These are phyloP conservation scores for Eremobia ochroleuca DNA, from an alignment of 2,888 invertebrate species.

Conservation along the genomic window DNA sequence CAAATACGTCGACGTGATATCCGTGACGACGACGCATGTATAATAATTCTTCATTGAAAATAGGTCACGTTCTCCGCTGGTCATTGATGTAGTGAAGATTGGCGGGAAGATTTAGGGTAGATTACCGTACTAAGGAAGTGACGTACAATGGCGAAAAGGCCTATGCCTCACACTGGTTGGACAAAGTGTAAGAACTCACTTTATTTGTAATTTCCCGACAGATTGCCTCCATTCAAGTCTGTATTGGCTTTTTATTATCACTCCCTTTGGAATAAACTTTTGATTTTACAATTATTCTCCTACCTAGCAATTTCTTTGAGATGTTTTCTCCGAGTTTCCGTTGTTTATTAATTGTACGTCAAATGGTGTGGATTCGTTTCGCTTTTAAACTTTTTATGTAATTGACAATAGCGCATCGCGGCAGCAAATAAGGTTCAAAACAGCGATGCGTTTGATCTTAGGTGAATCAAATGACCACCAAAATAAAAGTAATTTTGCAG, in stretches of 20 bases:
- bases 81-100: conserved; percentile 63
- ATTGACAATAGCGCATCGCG: no score
- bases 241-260: conserved; percentile 62
- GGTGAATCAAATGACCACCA: no score
- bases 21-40: conserved; percentile 31
- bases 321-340: conserved; percentile 24
- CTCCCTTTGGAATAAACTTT: conserved; percentile 45
- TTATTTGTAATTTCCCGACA: conserved; percentile 67
- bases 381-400: background rate
- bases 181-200: conserved; percentile 61
- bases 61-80: conserved; percentile 40
- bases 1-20: conserved; percentile 41
- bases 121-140: conserved; percentile 52
- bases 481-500: no score
- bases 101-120: conserved; percentile 63
- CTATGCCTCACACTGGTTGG: conserved; percentile 41
- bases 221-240: conserved; percentile 56
- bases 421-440: no score
- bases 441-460: no score
- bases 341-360: conserved; percentile 48
- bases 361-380: conserved; percentile 28
- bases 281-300: conserved; percentile 39
- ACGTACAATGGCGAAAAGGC: conserved; percentile 53
- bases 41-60: conserved; percentile 53
- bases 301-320: conserved; percentile 18